phyloP scores from a whole-genome alignment of 1,140 invertebrate species.

The Macrosteles quadrilineatus region DNA sequence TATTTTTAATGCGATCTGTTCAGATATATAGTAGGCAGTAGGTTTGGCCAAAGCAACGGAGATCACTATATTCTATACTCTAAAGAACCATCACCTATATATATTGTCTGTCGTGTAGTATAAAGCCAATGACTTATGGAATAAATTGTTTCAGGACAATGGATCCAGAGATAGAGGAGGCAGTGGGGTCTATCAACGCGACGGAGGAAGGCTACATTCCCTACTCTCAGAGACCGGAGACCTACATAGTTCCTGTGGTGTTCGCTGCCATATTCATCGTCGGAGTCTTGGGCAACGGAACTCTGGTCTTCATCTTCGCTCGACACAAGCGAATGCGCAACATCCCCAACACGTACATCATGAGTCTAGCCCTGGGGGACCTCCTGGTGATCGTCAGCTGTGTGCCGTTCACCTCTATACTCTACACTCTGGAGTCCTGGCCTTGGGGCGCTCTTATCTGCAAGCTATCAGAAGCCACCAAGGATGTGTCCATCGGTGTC shows the following conservation, averaged over 20 bases:
- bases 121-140: too few relatives aligned
- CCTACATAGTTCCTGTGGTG: slow-evolving; percentile 81
- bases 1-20: too few relatives aligned
- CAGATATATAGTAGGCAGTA: too few relatives aligned
- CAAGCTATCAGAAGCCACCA: slow-evolving; percentile 80
- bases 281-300: slow-evolving; percentile 86
- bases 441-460: slow-evolving; percentile 81
- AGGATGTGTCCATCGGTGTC: slow-evolving; percentile 88
- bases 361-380: slow-evolving; percentile 71
- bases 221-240: slow-evolving; percentile 72
- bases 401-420: slow-evolving; percentile 82
- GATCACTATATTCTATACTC: too few relatives aligned
- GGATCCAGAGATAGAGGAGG: not conserved
- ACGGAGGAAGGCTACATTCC: slow-evolving; percentile 59
- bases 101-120: too few relatives aligned
- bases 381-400: slow-evolving; percentile 78
- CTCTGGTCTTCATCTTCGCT: slow-evolving; percentile 78
- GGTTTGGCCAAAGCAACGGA: too few relatives aligned
- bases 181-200: slow-evolving; percentile 35
- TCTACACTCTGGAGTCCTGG: slow-evolving; percentile 86
- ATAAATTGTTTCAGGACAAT: slow-evolving; percentile 3
- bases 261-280: slow-evolving; percentile 86
- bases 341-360: slow-evolving; percentile 85
- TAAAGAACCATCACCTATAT: too few relatives aligned
- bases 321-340: slow-evolving; percentile 79